Conservation (phyloP, 2,888 invertebrate species). For the Lochmaea capreae region DNA sequence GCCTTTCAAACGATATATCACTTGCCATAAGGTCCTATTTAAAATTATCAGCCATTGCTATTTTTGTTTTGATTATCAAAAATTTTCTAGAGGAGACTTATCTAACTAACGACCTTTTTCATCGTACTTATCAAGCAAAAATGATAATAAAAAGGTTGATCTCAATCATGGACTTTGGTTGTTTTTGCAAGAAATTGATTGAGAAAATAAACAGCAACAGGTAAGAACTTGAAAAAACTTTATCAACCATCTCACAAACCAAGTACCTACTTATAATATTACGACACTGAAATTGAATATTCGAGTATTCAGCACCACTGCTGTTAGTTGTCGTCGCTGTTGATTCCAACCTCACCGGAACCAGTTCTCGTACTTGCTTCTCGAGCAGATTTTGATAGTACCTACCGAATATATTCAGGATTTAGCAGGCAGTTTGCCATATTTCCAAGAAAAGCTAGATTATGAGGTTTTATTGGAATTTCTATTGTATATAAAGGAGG, state of each 20-base stretch:
- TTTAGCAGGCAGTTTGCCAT: neutral
- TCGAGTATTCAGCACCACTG: neutral
- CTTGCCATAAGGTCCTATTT: too few species aligned
- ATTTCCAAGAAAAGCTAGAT: too few species aligned
- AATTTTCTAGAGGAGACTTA: neutral
- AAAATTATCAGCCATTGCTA: too few species aligned
- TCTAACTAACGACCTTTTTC: neutral
- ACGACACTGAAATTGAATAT: neutral
- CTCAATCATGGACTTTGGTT: neutral
- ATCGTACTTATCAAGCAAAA: neutral
- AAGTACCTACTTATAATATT: neutral
- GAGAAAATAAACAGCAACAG: neutral
- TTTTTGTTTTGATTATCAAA: neutral
- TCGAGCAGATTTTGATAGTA: constrained; percentile 6
- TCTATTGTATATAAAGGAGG: too few species aligned
- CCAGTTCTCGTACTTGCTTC: neutral
- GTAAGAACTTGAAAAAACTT: neutral
- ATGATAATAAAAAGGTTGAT: neutral
- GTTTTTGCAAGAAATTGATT: neutral
- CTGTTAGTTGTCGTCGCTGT: neutral
- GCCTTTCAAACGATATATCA: too few species aligned
- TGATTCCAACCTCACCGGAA: neutral
- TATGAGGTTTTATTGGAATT: too few species aligned
- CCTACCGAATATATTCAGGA: neutral
- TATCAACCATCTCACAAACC: neutral